Evolutionary conservation across 2,113 vertebrate species (phyloP), one percentile per base, ranked within the genome.

Genomic region (Cichladusa arquata): DNA sequence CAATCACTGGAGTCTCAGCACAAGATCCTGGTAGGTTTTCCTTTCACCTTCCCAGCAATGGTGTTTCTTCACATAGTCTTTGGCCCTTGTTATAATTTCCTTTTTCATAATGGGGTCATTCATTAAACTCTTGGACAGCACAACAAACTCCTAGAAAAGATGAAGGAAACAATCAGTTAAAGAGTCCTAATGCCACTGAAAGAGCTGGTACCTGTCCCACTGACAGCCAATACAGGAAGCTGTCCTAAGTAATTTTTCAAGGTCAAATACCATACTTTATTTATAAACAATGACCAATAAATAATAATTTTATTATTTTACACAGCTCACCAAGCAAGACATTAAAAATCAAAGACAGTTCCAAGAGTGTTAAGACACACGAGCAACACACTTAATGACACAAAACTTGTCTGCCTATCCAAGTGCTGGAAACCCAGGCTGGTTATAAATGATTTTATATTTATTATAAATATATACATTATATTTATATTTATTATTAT

Each of bases 91-190:
- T 81, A 97, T 97, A 25, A 99, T 79, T 67, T 92, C 96, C 64
- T 95, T 97, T 80, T 97, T 96, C 84, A 99, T 95, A 15, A 74
- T 50, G 1, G 91, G 95, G 44, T 99, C 98, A 2, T 93, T 92
- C 78, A 99, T 90, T 95, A 99, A 97, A 70, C 96, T 98, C 97
- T 98, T 97, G 67, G 99, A 98, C 88, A 99, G 96, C 64, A 85
- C 93, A 66, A 99, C 96, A 95, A 99, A 99, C 90, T 99, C 99
- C 99, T 99, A 94, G 57, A 77, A 67, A 36, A 80, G 64, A 76
- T 56, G 72, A 86, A 86, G 31, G 44, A 89, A 83, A 71, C 1
- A 53, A 60, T 71, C 45, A 62, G 58, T 42, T 76, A 64, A 36
- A 5, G 48, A 48, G 51, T 51, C 65, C 69, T 81, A 24, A 22